Percentiles rank a stretch among this genome's conserved stretches.
Conservation (phyloP, 2,888 invertebrate genomes). For the Lysandra bellargus region DNA sequence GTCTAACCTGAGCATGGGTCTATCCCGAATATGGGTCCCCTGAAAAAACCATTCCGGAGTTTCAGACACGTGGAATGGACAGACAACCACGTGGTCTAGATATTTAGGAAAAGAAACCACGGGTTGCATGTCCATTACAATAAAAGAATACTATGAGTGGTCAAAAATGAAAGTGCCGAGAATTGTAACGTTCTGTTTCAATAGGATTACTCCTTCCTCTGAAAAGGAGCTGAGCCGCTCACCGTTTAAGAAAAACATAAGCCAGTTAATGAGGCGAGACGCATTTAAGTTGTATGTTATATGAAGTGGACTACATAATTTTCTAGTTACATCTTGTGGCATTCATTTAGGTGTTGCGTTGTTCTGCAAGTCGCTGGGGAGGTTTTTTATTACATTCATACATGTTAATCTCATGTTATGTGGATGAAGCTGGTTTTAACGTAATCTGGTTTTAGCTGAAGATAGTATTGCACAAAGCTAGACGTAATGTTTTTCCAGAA, state of each 20-base stretch:
- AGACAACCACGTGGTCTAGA: no score
- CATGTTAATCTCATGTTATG: slow-evolving; percentile 19
- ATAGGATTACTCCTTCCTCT: slow-evolving; percentile 3
- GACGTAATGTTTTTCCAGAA: background rate
- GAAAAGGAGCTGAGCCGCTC: background rate
- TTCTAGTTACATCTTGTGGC: slow-evolving; percentile 14
- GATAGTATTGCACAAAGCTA: background rate
- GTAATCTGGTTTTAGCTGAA: background rate
- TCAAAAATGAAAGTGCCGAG: background rate
- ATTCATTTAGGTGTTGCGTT: slow-evolving; percentile 25
- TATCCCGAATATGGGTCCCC: no score
- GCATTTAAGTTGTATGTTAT: slow-evolving; percentile 4
- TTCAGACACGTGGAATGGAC: no score
- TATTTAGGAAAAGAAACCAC: no score
- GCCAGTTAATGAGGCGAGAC: slow-evolving; percentile 4
- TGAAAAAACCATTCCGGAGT: no score
- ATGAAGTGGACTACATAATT: slow-evolving; percentile 22
- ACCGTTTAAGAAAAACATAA: background rate
- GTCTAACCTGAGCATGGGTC: no score
- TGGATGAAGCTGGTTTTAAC: slow-evolving; percentile 1
- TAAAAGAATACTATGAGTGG: background rate
- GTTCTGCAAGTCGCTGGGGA: slow-evolving; percentile 8
- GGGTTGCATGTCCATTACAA: no score
- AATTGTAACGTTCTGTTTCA: background rate
- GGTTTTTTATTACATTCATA: slow-evolving; percentile 15